Conservation (phyloP, 2,797 vertebrate species). For the Anniella stebbinsi region DNA sequence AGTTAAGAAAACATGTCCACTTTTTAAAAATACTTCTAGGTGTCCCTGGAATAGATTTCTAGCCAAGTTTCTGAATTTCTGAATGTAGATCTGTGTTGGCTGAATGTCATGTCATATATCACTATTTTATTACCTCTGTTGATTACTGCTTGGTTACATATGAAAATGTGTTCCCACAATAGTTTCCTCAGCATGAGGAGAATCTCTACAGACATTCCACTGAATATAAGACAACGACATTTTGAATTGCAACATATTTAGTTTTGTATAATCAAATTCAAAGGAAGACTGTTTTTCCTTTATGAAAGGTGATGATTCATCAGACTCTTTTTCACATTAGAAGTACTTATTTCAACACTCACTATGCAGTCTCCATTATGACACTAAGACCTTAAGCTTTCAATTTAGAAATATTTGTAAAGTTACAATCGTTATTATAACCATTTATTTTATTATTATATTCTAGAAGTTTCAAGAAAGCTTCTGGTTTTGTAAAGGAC, state of each 20-base stretch:
- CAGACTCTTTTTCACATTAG: conserved; percentile 19
- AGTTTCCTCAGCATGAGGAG: conserved; percentile 14
- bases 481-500: conserved; percentile 23
- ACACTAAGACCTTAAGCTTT: conserved; percentile 18
- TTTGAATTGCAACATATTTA: conserved; percentile 50
- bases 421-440: conserved; percentile 19
- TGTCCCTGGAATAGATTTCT: conserved; percentile 12
- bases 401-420: conserved; percentile 36
- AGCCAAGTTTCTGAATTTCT: conserved; percentile 34
- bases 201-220: conserved; percentile 30
- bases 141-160: conserved; percentile 35
- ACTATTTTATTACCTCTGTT: conserved; percentile 6
- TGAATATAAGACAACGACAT: conserved; percentile 53
- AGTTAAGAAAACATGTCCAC: conserved; percentile 3
- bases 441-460: conserved; percentile 17
- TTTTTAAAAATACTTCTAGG: conserved; percentile 37
- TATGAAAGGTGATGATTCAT: background rate
- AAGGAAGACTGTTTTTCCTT: background rate
- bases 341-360: conserved; percentile 29
- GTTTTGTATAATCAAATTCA: conserved; percentile 56
- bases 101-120: conserved; percentile 31
- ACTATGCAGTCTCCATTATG: conserved; percentile 26
- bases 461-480: conserved; percentile 30
- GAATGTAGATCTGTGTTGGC: background rate
- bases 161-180: conserved; percentile 30